Base-by-base conservation (phyloP, 1,140 invertebrate genomes). In the Caenorhabditis tropicalis region DNA sequence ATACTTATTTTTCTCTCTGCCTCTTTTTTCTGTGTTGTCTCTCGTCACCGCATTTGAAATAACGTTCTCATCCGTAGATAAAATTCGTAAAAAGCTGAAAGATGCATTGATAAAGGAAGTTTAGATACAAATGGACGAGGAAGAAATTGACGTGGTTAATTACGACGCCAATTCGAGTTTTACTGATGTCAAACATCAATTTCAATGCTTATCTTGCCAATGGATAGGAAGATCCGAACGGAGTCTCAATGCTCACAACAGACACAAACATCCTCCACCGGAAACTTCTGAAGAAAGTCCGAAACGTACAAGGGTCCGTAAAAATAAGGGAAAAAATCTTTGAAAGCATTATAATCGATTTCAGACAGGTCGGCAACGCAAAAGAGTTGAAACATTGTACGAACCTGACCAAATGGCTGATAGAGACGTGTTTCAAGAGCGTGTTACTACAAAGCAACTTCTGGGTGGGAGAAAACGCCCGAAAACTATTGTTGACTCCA, bases 121-220 rank as follows among this genome's bases (percentile, higher is more conserved):
- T n/a, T n/a, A n/a, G n/a, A n/a, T n/a, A n/a, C n/a, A n/a, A n/a
- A 74, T 74, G 65, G 36, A 74, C 21, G 36, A 74, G 9, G 65
- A 74, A 12, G 65, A 56, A 15, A 56, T 56, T 15, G 53, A 56
- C 12, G 53, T 56, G 0, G 53, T 27, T 21, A 27, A 24, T 9
- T 56, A 21, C 24, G 53, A 56, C 12, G 53, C 21, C 7, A 43
- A 43, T 12, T 24, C 53, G 29, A 27, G 3, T 10, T 7, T 27
- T 10, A n/a, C 10, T 15, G 4, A 15, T 1, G 29, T n/a, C 1
- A 31, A 65, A 36, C 16, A 19, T 21, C 31, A 46, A 19, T 74
- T 43, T 24, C 65, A 43, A 21, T 74, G 65, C 36, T n/a, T 43
- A 0, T 10, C 21, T 6, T 74, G 65, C 9, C 10, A 43, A 74